Percentiles rank a stretch among this genome's conserved stretches.
phyloP scores from a whole-genome alignment of 2,888 invertebrate species.

The Campoletis raptor region DNA sequence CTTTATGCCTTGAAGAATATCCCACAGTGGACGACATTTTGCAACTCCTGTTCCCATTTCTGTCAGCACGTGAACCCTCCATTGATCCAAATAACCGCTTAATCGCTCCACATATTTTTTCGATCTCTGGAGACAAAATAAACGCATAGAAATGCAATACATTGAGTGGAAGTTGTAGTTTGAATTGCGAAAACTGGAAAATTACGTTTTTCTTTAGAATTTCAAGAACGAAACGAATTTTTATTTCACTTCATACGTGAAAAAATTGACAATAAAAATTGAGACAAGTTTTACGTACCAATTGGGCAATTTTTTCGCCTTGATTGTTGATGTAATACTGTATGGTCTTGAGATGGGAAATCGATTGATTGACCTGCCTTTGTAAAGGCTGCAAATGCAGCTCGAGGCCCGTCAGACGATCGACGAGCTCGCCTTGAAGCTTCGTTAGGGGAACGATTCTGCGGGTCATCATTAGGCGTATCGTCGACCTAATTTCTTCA shows the following conservation, averaged over 20 bases:
- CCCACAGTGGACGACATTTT: slow-evolving; percentile 90
- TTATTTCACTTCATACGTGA: not conserved
- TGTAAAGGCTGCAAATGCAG: slow-evolving; percentile 90
- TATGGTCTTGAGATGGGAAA: slow-evolving; percentile 91
- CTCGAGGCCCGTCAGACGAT: slow-evolving; percentile 91
- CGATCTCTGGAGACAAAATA: slow-evolving; percentile 85
- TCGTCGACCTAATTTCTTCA: slow-evolving; percentile 89
- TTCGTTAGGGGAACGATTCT: slow-evolving; percentile 90
- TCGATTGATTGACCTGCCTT: slow-evolving; percentile 90
- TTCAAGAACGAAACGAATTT: not conserved
- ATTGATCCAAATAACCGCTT: slow-evolving; percentile 89
- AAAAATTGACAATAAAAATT: slow-evolving; percentile 68
- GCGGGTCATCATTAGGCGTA: slow-evolving; percentile 88
- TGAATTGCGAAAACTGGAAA: not conserved
- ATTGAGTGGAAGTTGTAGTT: not conserved
- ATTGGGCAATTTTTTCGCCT: slow-evolving; percentile 89
- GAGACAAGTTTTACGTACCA: slow-evolving; percentile 85
- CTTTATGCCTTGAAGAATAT: slow-evolving; percentile 89
- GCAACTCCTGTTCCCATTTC: slow-evolving; percentile 89
- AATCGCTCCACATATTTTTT: slow-evolving; percentile 87
- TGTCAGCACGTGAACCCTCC: slow-evolving; percentile 88
- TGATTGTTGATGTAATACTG: slow-evolving; percentile 92
- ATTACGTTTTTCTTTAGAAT: not conserved
- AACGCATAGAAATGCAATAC: not conserved
- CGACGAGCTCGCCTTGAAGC: slow-evolving; percentile 90